phyloP scores from a whole-genome alignment of 2,888 invertebrate species.

The Diplolepis rosae region DNA sequence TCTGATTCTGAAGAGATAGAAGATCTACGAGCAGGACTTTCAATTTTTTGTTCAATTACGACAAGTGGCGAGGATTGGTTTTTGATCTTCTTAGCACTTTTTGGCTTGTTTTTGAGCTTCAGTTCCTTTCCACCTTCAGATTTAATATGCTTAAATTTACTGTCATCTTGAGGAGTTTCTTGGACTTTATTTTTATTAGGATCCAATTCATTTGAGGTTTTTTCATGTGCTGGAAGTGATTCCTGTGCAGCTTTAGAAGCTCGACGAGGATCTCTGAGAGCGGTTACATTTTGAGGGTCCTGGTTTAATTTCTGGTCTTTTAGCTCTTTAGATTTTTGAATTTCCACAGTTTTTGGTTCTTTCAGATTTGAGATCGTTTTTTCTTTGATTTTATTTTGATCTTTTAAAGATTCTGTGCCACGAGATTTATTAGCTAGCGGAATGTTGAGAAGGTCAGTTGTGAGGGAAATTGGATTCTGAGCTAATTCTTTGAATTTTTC shows the following conservation, averaged over 20 bases:
- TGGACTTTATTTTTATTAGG: constrained; percentile 22
- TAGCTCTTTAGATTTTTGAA: not conserved
- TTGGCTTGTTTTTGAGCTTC: constrained; percentile 54
- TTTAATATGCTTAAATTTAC: constrained; percentile 61
- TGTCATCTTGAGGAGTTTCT: constrained; percentile 33
- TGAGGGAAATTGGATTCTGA: constrained; percentile 51
- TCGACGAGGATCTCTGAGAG: not conserved
- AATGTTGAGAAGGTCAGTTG: constrained; percentile 55
- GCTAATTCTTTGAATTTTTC: constrained; percentile 42
- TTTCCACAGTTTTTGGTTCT: not conserved
- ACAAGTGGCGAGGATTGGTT: not conserved
- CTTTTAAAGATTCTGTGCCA: not conserved
- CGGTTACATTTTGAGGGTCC: not conserved
- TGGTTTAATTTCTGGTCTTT: not conserved
- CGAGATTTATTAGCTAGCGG: constrained; percentile 43
- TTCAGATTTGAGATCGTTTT: not conserved
- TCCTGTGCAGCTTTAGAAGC: constrained; percentile 32
- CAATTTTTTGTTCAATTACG: constrained; percentile 10
- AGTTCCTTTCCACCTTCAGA: constrained; percentile 65
- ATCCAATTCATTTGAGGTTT: not conserved
- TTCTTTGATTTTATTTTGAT: not conserved
- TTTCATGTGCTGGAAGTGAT: not conserved
- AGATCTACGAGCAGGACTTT: not conserved
- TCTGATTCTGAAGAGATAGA: constrained; percentile 17
- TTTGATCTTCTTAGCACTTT: constrained; percentile 33